Evolutionary conservation across 1,140 invertebrate species (phyloP).

Genomic region (Polypedilum vanderplanki): DNA sequence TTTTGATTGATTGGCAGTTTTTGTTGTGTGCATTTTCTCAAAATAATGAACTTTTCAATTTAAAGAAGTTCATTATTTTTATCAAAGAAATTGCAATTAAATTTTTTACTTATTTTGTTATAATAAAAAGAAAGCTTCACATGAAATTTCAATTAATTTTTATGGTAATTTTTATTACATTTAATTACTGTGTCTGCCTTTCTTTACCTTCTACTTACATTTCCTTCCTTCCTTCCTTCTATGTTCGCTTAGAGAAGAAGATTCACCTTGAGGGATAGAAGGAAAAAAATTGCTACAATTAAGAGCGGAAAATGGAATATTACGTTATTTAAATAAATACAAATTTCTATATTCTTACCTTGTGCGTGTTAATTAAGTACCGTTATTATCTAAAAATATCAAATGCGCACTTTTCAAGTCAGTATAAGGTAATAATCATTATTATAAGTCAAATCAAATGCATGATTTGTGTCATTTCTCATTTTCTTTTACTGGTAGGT

Average conservation of each 20-base stretch:
- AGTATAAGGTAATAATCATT: too few relatives aligned
- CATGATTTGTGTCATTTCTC: too few relatives aligned
- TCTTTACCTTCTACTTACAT: not conserved
- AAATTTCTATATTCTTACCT: not conserved
- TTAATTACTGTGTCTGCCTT: not conserved
- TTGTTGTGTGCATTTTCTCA: too few relatives aligned
- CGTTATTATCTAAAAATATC: constrained; percentile 6
- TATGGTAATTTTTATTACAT: constrained; percentile 20
- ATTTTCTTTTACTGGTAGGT: too few relatives aligned
- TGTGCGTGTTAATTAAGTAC: not conserved
- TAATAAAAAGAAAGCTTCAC: not conserved
- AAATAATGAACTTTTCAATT: too few relatives aligned
- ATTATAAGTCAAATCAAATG: too few relatives aligned
- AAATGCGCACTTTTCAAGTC: too few relatives aligned
- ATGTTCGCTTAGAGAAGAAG: not conserved
- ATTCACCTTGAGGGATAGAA: not conserved
- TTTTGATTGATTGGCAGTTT: too few relatives aligned
- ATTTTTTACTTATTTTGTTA: too few relatives aligned
- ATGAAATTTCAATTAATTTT: constrained; percentile 15
- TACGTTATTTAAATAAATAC: not conserved
- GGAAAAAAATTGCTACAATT: not conserved
- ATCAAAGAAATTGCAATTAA: too few relatives aligned
- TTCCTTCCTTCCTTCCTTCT: not conserved
- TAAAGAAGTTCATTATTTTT: too few relatives aligned
- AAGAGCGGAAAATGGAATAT: not conserved